phyloP scores from a whole-genome alignment of 2,797 vertebrate genomes.

The Hyperoplus immaculatus region DNA sequence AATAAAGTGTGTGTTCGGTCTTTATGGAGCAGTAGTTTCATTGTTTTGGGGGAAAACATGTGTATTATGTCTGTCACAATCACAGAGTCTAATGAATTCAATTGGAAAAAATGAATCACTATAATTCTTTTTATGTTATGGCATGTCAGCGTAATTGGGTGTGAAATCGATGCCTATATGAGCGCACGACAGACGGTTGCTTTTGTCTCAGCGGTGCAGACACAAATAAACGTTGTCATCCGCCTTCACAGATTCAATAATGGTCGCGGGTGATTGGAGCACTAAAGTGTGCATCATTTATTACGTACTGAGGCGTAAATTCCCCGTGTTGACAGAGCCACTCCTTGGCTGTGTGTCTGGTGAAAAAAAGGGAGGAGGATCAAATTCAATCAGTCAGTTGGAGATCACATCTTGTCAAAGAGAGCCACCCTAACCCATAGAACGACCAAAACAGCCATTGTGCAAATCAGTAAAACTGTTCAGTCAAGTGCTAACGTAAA shows the following conservation, averaged over 20 bases:
- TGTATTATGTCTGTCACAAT: not conserved
- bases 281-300: slow-evolving; percentile 21
- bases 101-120: not conserved
- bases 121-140: not conserved
- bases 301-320: slow-evolving; percentile 10
- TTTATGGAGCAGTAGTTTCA: slow-evolving; percentile 8
- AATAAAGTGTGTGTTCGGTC: slow-evolving; percentile 76
- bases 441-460: not conserved
- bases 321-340: not conserved
- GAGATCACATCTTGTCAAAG: slow-evolving; percentile 2
- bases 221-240: slow-evolving; percentile 39
- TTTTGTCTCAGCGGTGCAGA: slow-evolving; percentile 1
- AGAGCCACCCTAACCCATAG: not conserved
- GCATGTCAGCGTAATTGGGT: not conserved
- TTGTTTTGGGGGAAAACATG: not conserved
- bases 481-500: not conserved
- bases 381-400: slow-evolving; percentile 16
- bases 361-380: slow-evolving; percentile 11
- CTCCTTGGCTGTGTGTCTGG: not conserved
- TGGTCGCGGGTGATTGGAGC: not conserved
- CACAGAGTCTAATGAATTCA: not conserved
- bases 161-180: slow-evolving; percentile 2
- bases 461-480: not conserved
- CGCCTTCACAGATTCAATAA: slow-evolving; percentile 40
- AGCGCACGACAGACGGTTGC: slow-evolving; percentile 20